Conservation (phyloP, 2,113 vertebrate species). For the Nematolebias whitei region DNA sequence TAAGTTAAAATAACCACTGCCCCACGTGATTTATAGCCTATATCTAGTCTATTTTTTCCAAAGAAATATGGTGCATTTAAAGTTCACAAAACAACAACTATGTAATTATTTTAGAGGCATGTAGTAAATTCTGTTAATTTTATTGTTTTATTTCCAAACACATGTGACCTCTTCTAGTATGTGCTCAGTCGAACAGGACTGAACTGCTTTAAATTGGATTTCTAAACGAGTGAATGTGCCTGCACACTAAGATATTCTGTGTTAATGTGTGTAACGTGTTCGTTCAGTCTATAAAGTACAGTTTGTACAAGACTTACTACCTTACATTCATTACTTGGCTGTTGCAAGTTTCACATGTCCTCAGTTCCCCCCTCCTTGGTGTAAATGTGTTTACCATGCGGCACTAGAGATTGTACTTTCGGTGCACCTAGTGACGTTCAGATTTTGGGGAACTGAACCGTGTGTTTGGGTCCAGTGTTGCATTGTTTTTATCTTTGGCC, state of each 20-base stretch:
- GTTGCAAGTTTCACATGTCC: conserved; percentile 65
- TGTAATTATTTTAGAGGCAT: neutral
- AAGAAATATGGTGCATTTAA: conserved; percentile 66
- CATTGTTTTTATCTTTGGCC: conserved; percentile 76
- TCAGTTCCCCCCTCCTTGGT: conserved; percentile 45
- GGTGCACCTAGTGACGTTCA: conserved; percentile 76
- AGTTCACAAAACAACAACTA: conserved; percentile 46
- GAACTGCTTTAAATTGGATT: conserved; percentile 53
- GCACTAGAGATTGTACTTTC: conserved; percentile 79
- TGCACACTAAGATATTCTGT: conserved; percentile 72
- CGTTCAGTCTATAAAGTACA: conserved; percentile 74
- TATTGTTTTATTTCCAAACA: conserved; percentile 19
- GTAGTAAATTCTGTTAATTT: conserved; percentile 32
- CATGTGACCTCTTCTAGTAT: conserved; percentile 67
- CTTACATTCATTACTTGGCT: conserved; percentile 70
- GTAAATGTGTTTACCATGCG: conserved; percentile 73
- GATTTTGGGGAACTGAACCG: conserved; percentile 70
- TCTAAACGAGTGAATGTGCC: conserved; percentile 62
- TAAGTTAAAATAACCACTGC: conserved; percentile 56
- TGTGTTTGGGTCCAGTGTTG: conserved; percentile 73
- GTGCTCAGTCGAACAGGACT: conserved; percentile 65
- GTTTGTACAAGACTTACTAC: conserved; percentile 69
- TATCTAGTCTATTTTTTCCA: conserved; percentile 47
- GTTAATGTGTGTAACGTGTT: conserved; percentile 73
- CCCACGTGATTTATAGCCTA: conserved; percentile 59